These are phyloP conservation scores for Myiopsitta monachus DNA, from an alignment of 2,113 vertebrate genomes.

Conservation along the genomic window DNA sequence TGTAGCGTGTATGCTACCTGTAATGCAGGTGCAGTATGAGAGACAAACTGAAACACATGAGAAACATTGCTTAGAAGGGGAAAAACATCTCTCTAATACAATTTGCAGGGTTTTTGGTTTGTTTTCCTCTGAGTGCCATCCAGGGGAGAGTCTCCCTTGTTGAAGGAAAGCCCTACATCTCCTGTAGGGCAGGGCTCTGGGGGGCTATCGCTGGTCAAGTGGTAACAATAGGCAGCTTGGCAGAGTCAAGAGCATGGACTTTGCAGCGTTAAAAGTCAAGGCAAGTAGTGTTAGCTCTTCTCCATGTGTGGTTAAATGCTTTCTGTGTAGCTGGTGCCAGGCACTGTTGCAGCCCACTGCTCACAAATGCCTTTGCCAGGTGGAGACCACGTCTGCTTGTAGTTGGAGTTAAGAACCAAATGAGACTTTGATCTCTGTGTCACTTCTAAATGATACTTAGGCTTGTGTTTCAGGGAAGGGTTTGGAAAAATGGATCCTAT, in stretches of 20 bases:
- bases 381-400: conserved; percentile 1
- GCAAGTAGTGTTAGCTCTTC: conserved; percentile 1
- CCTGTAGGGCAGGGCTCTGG: not conserved
- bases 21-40: not conserved
- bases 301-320: conserved; percentile 34
- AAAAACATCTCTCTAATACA: not conserved
- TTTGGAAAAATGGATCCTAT: not conserved
- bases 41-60: not conserved
- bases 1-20: not conserved
- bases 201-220: not conserved
- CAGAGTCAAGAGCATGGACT: not conserved
- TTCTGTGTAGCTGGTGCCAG: conserved; percentile 27
- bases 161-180: conserved; percentile 1
- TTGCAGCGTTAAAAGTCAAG: not conserved
- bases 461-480: not conserved
- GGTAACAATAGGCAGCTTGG: conserved; percentile 27
- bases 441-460: not conserved
- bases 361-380: conserved; percentile 39
- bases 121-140: not conserved
- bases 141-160: not conserved
- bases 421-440: not conserved
- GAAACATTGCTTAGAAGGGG: not conserved
- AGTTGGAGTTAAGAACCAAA: conserved; percentile 12
- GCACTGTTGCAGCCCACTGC: not conserved
- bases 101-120: not conserved